Percentiles rank a stretch among this genome's conserved stretches.
These are phyloP conservation scores for Odocoileus virginianus DNA, from an alignment of 2,113 vertebrate species.

Conservation along the genomic window DNA sequence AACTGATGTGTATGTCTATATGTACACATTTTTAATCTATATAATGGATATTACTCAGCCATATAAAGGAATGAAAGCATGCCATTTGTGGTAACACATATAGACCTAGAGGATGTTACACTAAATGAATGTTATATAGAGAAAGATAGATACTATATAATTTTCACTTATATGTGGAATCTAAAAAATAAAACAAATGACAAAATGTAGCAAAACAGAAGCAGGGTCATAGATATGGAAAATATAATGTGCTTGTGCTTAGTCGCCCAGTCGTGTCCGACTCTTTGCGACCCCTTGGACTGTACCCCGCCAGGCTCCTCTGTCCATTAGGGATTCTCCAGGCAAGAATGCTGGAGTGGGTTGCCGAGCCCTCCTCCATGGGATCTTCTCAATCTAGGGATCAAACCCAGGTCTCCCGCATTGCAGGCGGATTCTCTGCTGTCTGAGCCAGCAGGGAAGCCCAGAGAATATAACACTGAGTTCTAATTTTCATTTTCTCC, in stretches of 20 bases:
- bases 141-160: background rate
- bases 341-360: background rate
- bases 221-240: background rate
- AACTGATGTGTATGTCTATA: background rate
- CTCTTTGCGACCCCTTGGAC: background rate
- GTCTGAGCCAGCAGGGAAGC: background rate
- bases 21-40: background rate
- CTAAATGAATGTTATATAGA: background rate
- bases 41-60: background rate
- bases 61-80: background rate
- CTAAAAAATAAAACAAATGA: background rate
- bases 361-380: background rate
- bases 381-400: background rate
- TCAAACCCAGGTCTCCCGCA: background rate
- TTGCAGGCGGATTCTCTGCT: background rate
- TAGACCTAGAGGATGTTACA: background rate
- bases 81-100: background rate
- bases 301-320: background rate
- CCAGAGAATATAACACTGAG: background rate
- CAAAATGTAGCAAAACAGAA: background rate
- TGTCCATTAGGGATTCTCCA: background rate
- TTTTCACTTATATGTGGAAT: background rate
- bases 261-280: fast-evolving
- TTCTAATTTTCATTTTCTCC: conserved; percentile 1
- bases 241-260: background rate